Percentiles rank a stretch among this genome's conserved stretches.
Conservation (phyloP, 2,113 vertebrate species). For the Cynocephalus volans region DNA sequence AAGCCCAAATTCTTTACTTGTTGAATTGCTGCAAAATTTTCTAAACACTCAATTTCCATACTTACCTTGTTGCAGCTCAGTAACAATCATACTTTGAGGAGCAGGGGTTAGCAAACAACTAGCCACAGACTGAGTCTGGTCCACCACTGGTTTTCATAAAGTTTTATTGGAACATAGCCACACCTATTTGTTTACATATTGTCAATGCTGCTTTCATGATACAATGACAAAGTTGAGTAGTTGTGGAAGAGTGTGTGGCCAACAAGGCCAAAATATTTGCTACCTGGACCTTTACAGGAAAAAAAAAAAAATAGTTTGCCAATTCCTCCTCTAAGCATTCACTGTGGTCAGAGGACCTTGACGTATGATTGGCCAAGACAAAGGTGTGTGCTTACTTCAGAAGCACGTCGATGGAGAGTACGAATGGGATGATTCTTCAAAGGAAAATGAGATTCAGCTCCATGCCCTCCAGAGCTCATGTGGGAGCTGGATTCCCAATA, state of each 20-base stretch:
- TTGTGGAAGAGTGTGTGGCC: background rate
- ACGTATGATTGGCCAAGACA: background rate
- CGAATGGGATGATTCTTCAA: background rate
- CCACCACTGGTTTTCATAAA: background rate
- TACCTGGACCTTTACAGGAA: background rate
- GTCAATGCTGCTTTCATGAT: background rate
- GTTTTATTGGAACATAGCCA: background rate
- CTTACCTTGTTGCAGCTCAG: background rate
- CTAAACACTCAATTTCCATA: background rate
- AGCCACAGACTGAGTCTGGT: background rate
- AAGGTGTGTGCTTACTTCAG: fast-evolving
- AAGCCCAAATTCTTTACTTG: background rate
- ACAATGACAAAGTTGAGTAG: background rate
- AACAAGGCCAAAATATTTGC: background rate
- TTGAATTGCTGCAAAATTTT: background rate
- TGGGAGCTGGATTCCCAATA: too few species aligned
- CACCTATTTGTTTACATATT: background rate
- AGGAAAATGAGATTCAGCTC: background rate
- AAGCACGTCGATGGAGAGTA: background rate
- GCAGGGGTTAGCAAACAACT: background rate
- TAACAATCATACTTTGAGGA: background rate
- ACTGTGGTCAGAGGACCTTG: background rate
- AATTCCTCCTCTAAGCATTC: background rate
- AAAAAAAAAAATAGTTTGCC: background rate
- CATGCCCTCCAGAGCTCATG: too few species aligned